These are phyloP conservation scores for Gymnoscopelus microlampas DNA, from an alignment of 2,797 vertebrate species.

Conservation along the genomic window DNA sequence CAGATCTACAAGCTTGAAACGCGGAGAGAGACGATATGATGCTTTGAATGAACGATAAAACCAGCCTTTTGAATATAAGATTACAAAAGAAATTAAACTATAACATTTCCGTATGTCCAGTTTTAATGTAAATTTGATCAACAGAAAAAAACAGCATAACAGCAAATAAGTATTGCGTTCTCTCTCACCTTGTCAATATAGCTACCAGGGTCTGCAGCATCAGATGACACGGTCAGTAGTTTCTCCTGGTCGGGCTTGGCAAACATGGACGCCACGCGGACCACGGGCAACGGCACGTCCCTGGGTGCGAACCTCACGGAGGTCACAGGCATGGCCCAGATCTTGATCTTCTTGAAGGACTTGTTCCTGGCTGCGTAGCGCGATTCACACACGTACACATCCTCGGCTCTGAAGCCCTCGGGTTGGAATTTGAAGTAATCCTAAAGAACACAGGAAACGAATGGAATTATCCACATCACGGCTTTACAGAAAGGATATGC, in stretches of 20 bases:
- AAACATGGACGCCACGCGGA: constrained; percentile 96
- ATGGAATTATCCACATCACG: background rate
- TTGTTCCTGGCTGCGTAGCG: constrained; percentile 93
- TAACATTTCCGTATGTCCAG: too few relatives aligned
- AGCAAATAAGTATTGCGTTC: too few relatives aligned
- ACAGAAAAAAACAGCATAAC: too few relatives aligned
- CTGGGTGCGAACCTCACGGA: constrained; percentile 87
- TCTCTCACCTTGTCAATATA: constrained; percentile 91
- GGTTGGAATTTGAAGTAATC: constrained; percentile 98
- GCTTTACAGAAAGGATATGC: too few relatives aligned
- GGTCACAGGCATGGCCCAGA: constrained; percentile 92
- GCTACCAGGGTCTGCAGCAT: constrained; percentile 78
- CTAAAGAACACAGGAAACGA: constrained; percentile 68
- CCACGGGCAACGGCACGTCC: constrained; percentile 91
- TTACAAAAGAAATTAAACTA: too few relatives aligned
- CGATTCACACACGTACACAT: constrained; percentile 96
- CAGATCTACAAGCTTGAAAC: too few relatives aligned
- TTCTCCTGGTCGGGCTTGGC: constrained; percentile 92
- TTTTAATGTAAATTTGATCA: too few relatives aligned
- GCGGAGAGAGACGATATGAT: too few relatives aligned
- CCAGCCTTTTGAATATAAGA: too few relatives aligned
- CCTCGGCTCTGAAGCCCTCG: constrained; percentile 90
- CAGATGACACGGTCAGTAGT: constrained; percentile 67
- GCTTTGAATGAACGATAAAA: too few relatives aligned
- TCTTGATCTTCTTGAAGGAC: constrained; percentile 97